Evolutionary conservation across 1,140 invertebrate species (phyloP), one percentile per base, ranked within the genome.

Genomic region (Drosophila subpulchrella): DNA sequence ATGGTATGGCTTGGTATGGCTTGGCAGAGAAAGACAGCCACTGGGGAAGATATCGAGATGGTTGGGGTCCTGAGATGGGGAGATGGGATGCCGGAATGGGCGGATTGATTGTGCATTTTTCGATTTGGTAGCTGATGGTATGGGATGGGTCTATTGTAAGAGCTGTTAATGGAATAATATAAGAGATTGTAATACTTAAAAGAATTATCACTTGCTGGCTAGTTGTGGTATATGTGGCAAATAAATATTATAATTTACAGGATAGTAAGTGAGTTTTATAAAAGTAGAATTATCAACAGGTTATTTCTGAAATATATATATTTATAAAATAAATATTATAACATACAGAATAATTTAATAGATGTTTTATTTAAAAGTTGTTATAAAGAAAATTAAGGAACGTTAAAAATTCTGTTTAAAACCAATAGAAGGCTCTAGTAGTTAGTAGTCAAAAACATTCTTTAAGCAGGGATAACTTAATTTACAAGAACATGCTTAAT

Each of bases 1-100:
- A 75, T 78, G 75, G 72, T 68, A 68, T 42, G 32, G 44, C 60
- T 68, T 68, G 65, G 65, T 68, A 68, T 42, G 32, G 44, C 60
- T 68, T 68, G 65, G 65, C 47, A 44, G 63, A 38, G 15, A 38
- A 75, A 51, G 59, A 56, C 38, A 44, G 57, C 30, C 20, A 10
- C n/a, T 6, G 34, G 10, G n/a, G n/a, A 39, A 20, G 20, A 32
- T 27, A 42, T 13, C 15, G 15, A 66, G 42, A 66, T 65, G 42
- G 7, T 30, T 30, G 11, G 12, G n/a, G 7, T 10, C 10, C 32
- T n/a, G 39, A 13, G 39, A 11, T 6, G 24, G 11, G 24, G 11
- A 12, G 20, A 34, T 34, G 32, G 7, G 32, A 34, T 41, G 13
- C 30, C 38, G 13, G 44, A 63, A 39, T 70, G 67, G 67, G 36